These are phyloP conservation scores for Drosophila bunnanda DNA, from an alignment of 2,888 invertebrate species.

Conservation along the genomic window DNA sequence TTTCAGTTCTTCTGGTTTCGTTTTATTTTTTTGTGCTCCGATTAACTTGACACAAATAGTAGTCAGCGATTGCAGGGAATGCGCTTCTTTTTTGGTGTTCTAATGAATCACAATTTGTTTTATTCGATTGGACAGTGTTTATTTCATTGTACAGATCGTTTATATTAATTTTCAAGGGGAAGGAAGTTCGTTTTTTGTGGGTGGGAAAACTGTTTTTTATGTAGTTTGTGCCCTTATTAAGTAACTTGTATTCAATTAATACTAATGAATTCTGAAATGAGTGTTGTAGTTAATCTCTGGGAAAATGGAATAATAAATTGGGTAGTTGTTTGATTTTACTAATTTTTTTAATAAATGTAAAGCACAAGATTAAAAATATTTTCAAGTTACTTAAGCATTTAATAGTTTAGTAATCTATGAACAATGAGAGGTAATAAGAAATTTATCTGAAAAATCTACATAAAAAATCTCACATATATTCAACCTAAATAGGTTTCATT, in stretches of 20 bases:
- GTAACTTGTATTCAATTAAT: conserved; percentile 12
- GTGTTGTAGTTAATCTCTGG: neutral
- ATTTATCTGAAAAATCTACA: neutral
- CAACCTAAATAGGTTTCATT: neutral
- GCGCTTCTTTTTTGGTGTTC: conserved; percentile 20
- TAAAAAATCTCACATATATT: neutral
- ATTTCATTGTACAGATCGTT: conserved; percentile 30
- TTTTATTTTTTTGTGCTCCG: conserved; percentile 16
- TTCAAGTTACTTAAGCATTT: no score
- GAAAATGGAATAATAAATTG: neutral
- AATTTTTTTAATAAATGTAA: no score
- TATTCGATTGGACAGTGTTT: conserved; percentile 50
- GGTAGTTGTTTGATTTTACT: no score
- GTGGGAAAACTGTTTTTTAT: conserved; percentile 25
- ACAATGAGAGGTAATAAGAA: neutral
- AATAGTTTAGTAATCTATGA: neutral
- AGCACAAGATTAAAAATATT: no score
- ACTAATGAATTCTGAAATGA: neutral
- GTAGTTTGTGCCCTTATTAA: conserved; percentile 1
- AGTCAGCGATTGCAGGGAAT: conserved; percentile 24
- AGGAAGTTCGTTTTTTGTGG: conserved; percentile 20
- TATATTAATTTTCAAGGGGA: conserved; percentile 28
- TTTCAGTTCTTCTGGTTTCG: conserved; percentile 34
- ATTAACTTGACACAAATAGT: conserved; percentile 40
- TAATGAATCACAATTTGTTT: conserved; percentile 67